Base-by-base conservation (phyloP, 2,888 invertebrate species). In the Tiliacea citrago region DNA sequence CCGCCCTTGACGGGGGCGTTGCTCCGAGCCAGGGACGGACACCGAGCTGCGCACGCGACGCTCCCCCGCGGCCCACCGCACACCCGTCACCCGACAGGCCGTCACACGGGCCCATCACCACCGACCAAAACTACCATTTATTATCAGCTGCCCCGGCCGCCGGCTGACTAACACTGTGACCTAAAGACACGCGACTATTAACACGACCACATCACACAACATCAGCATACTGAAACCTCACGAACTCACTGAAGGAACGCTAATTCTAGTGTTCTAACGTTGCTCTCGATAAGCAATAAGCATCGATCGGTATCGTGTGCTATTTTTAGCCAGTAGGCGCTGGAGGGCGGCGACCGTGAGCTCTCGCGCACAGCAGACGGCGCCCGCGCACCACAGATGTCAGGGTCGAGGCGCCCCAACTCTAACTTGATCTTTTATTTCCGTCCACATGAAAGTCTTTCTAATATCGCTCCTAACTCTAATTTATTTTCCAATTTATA, bases 1-100 rank as follows among this genome's bases (percentile, higher is more conserved):
- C 95, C 96, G 96, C 96, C 96, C 96, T 96, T 96, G 96, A 96
- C 96, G 95, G 95, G 96, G 96, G 95, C 96, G 96, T 96, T 96
- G 96, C 95, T 95, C 96, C 95, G 94, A 92, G 92, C 94, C 96
- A 96, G 96, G 96, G 96, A 96, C 96, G 95, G 93, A 93, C 94
- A 92, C 91, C 89, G 92, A 91, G 93, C 92, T 93, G 95, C 96
- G 96, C 96, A 95, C 95, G 95, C 96, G 96, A 94, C 95, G 93
- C 94, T 94, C 91, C 94, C 94, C 93, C 92, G 93, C 93, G 86
- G 88, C 93, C 91, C 91, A 90, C 88, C 88, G 90, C 83, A 76
- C 89, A 78, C 89, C 89, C 88, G 87, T 88, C 90, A 88, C 90
- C 88, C 90, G 57, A 66, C 66, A 35, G 53, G 35, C 66, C 65